Percentiles rank a stretch among this genome's conserved stretches.
Evolutionary conservation across 2,113 vertebrate genomes (phyloP).

Genomic region (Neotragus pygmaeus): DNA sequence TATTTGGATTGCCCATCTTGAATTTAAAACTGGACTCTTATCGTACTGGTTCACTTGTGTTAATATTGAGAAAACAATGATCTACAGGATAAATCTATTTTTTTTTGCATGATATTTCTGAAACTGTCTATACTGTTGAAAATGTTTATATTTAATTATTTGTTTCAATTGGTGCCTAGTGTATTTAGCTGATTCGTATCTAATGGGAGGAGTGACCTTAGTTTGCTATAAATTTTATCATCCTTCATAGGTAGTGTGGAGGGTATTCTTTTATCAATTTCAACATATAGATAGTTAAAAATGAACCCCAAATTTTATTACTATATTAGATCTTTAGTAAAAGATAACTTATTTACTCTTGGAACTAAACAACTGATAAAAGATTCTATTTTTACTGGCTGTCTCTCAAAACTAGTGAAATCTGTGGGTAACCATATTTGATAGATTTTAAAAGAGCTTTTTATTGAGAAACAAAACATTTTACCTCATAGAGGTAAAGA

Average conservation of each 20-base stretch:
- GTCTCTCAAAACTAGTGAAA: background rate
- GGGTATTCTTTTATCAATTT: background rate
- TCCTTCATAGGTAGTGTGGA: background rate
- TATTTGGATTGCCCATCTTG: background rate
- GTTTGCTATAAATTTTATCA: background rate
- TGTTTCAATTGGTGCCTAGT: background rate
- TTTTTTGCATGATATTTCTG: background rate
- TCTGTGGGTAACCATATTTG: background rate
- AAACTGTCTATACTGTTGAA: background rate
- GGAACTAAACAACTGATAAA: background rate
- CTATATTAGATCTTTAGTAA: background rate
- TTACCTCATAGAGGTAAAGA: background rate
- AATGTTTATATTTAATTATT: background rate
- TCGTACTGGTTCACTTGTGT: background rate
- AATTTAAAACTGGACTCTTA: background rate
- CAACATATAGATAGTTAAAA: background rate
- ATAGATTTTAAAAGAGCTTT: background rate
- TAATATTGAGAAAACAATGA: background rate
- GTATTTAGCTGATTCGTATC: background rate
- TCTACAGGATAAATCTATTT: background rate
- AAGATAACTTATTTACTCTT: background rate
- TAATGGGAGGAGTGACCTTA: background rate
- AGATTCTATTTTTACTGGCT: background rate
- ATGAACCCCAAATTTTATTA: background rate
- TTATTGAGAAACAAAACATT: background rate